Evolutionary conservation across 2,113 vertebrate genomes (phyloP), one percentile per base, ranked within the genome.

Genomic region (Prietella phreatophila): DNA sequence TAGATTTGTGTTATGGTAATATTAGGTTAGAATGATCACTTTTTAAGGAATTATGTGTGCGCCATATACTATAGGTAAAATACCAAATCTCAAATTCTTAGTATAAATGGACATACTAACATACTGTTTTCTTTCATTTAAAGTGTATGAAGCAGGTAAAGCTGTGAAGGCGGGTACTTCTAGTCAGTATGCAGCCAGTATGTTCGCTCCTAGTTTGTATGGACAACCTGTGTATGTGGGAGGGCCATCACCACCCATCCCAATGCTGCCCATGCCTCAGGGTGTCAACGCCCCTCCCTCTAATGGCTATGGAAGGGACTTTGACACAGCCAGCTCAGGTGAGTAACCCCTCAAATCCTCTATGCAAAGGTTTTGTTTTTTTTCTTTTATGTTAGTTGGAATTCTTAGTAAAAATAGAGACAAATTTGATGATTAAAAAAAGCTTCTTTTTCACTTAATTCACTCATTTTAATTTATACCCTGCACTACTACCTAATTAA

Each of bases 91-190:
- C 10, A 30, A 53, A 53, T 1, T 8, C 5, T 15, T 30, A 17
- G 19, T 30, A 56, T 56, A 36, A 36, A 30, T 60, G 10, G 13
- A 13, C 50, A 60, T 9, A 9, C 2, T 61, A 63, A 71, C 55
- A n/a, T n/a, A n/a, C 0, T 80, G 30, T 88, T 4, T 56, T 56
- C 20, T 73, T 83, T 30, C 11, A 30, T 79, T 89, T 33, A 1
- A 91, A 98, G 97, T 98, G 88, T 98, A 98, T 2, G 93, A 96
- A 56, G 97, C 97, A 0, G 97, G 97, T n/a, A 98, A 98, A 93
- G 97, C 97, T 1, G 97, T 96, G 76, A 98, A 97, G 84, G 93
- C 96, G 0, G 96, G 96, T 0, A 7, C 94, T 1, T 85, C 94
- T 33, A 96, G 94, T 87, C 93, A 97, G 8, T 96, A 97, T 27